Evolutionary conservation across 1,140 invertebrate genomes (phyloP), one percentile per base, ranked within the genome.

Genomic region (Acromyrmex heyeri): DNA sequence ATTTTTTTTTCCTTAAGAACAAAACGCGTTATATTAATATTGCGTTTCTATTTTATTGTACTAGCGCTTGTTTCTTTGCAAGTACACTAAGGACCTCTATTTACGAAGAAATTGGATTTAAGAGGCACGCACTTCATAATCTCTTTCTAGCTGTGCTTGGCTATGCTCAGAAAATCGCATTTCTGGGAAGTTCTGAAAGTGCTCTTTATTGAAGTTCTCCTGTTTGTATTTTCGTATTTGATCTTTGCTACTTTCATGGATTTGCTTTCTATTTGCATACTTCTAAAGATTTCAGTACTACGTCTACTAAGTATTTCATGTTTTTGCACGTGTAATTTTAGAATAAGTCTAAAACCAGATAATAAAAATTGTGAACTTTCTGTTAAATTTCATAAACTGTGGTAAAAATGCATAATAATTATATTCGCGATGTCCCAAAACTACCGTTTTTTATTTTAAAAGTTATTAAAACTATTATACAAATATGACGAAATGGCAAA

Each of bases 191-290:
- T 85, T 85, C 76, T 67, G 50, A 55, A 72, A 70, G 69, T 70
- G 38, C 61, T 21, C 44, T 85, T 85, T 85, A 85, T 85, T 87
- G 24, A 76, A 67, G 44, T 72, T 61, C 53, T 48, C n/a, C 50
- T 73, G 53, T 85, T 81, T 87, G 27, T 83, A 64, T 65, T 87
- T 86, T 75, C 55, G 27, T 83, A 75, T 83, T 83, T 83, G 78
- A 82, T 59, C 78, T 57, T 30, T 38, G 57, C 55, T 83, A 75
- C 69, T 83, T 83, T 83, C 38, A 73, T 27, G 27, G 69, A 83
- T 83, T 75, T 75, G 55, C 69, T 64, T 34, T 24, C 69, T 73
- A 83, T 57, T 73, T 75, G 38, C 57, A 27, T 34, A 50, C 34
- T 70, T 57, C 38, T 57, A 44, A 81, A 70, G 59, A 38, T 77